These are phyloP conservation scores for Chirona hameri DNA, from an alignment of 2,888 invertebrate species.

Conservation along the genomic window DNA sequence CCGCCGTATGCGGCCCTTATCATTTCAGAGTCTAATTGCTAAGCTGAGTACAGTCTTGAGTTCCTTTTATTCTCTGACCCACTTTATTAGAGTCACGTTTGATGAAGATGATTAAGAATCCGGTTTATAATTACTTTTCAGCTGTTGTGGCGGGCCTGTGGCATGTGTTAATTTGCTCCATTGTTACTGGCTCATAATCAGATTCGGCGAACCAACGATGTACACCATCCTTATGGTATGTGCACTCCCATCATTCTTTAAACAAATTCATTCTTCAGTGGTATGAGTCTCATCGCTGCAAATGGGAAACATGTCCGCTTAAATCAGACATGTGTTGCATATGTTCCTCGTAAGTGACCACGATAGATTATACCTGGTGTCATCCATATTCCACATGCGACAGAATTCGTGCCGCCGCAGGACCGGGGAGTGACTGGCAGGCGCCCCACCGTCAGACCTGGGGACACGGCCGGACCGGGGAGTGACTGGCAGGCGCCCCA, in stretches of 20 bases:
- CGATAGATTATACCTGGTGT: too few species aligned
- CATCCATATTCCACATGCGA: too few species aligned
- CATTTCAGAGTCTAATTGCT: not conserved
- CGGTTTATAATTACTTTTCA: not conserved
- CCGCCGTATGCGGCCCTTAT: not conserved
- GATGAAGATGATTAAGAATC: not conserved
- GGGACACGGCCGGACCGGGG: too few species aligned
- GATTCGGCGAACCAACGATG: not conserved
- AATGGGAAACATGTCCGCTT: not conserved
- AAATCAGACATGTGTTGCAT: too few species aligned
- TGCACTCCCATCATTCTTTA: not conserved
- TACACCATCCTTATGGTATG: too few species aligned
- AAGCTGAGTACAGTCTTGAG: not conserved
- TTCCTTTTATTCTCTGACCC: not conserved
- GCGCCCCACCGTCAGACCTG: too few species aligned
- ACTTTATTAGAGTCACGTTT: not conserved
- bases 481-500: too few species aligned
- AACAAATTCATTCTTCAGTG: not conserved
- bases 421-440: too few species aligned
- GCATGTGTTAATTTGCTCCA: not conserved
- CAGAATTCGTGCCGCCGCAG: too few species aligned
- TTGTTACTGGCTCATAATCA: not conserved
- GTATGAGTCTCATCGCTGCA: not conserved
- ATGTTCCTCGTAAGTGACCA: too few species aligned
- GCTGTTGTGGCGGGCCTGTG: not conserved